Evolutionary conservation across 2,797 vertebrate genomes (phyloP).

Genomic region (Gallinago nigripennis): DNA sequence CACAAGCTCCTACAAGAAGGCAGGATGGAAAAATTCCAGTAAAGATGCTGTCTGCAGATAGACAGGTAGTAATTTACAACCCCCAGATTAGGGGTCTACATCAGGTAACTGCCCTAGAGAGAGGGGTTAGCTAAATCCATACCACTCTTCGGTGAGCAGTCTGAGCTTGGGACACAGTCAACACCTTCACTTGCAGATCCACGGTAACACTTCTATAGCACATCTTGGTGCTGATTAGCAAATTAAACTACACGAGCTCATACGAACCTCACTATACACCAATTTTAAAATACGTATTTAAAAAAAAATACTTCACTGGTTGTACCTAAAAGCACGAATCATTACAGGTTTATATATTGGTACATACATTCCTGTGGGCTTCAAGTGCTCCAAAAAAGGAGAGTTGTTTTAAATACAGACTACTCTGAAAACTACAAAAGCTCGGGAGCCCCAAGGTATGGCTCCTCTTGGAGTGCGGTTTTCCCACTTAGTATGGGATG

Average conservation of each 20-base stretch:
- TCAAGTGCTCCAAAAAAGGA: background rate
- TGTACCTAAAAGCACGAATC: background rate
- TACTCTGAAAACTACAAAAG: background rate
- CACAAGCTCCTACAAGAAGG: background rate
- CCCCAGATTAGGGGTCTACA: background rate
- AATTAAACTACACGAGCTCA: background rate
- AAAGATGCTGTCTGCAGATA: background rate
- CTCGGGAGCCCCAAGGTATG: background rate
- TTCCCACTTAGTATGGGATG: background rate
- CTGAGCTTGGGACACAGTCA: background rate
- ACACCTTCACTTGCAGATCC: background rate
- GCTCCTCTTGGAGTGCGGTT: background rate
- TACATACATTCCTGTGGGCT: background rate
- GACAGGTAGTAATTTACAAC: background rate
- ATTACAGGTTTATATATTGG: background rate
- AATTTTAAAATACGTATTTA: background rate
- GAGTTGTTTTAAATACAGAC: background rate
- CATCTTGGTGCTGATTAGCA: background rate
- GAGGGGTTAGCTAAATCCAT: fast-evolving
- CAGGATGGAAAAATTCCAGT: background rate
- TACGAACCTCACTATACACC: background rate
- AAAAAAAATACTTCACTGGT: background rate
- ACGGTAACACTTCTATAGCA: background rate
- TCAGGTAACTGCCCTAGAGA: background rate
- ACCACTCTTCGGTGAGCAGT: background rate